A percentile compares a stretch with the other conserved stretches of the same genome.
Conservation (phyloP, 2,888 invertebrate genomes). For the Coelopa pilipes region DNA sequence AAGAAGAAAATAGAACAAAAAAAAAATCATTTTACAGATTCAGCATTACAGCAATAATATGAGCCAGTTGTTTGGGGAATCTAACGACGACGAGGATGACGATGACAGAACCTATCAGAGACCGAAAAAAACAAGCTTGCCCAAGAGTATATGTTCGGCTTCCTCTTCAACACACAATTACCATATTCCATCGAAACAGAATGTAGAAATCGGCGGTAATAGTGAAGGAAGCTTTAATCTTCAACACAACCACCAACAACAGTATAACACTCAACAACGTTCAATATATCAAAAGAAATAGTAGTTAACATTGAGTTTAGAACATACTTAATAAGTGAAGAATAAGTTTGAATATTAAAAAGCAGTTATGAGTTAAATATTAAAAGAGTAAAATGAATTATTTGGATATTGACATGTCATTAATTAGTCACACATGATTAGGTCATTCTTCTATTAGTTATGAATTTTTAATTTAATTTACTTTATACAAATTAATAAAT, state of each 20-base stretch:
- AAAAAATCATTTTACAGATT: slow-evolving; percentile 50
- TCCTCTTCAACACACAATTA: slow-evolving; percentile 27
- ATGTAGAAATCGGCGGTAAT: slow-evolving; percentile 22
- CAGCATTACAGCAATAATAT: slow-evolving; percentile 52
- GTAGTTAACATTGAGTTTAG: background rate
- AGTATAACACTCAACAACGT: slow-evolving; percentile 24
- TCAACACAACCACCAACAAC: slow-evolving; percentile 31
- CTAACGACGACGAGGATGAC: slow-evolving; percentile 55
- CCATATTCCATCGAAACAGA: slow-evolving; percentile 23
- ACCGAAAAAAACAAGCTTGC: slow-evolving; percentile 27
- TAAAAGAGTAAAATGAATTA: background rate
- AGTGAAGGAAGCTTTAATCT: slow-evolving; percentile 28
- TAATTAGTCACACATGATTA: no score
- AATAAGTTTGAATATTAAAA: background rate
- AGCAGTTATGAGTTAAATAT: background rate
- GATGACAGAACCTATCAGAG: slow-evolving; percentile 42
- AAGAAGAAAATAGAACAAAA: slow-evolving; percentile 43
- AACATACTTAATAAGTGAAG: slow-evolving; percentile 12
- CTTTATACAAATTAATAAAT: background rate
- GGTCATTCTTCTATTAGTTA: no score
- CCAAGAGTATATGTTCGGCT: slow-evolving; percentile 15
- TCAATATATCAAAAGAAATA: slow-evolving; percentile 31
- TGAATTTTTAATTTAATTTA: background rate
- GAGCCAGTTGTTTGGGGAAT: slow-evolving; percentile 58
- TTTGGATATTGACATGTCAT: no score